Evolutionary conservation across 2,888 invertebrate species (phyloP).

Genomic region (Plebejus melissa): DNA sequence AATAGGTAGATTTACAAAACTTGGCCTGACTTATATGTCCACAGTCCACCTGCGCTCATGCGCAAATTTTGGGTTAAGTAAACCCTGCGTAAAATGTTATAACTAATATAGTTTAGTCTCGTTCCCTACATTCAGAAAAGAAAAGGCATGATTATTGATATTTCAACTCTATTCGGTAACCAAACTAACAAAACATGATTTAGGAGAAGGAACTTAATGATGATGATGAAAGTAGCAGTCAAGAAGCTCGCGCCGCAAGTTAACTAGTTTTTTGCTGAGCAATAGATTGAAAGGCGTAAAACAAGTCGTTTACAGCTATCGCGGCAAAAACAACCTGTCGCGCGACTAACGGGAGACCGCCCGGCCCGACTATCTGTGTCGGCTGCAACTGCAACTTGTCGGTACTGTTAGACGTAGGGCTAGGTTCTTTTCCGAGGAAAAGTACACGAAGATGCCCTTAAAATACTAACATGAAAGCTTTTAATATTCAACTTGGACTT

Average conservation of each 20-base stretch:
- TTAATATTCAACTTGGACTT: no score
- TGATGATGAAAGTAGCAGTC: not conserved
- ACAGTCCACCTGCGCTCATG: no score
- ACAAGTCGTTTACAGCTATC: conserved; percentile 12
- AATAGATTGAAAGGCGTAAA: conserved; percentile 15
- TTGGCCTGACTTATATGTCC: no score
- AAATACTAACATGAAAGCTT: no score
- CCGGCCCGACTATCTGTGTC: not conserved
- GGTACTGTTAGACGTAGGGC: conserved; percentile 5
- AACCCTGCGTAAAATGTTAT: no score
- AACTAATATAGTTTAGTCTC: no score
- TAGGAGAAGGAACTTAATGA: not conserved
- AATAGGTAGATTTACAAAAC: no score
- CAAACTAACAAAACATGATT: no score
- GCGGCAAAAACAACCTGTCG: conserved; percentile 11
- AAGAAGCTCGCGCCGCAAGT: not conserved
- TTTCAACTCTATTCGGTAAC: no score
- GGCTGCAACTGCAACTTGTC: not conserved
- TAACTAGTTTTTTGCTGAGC: conserved; percentile 3
- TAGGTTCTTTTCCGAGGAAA: not conserved
- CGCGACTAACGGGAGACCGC: not conserved
- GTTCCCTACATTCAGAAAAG: no score
- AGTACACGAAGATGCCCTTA: not conserved
- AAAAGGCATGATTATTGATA: no score
- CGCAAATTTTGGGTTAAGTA: no score